Conservation (phyloP, 2,888 invertebrate genomes). For the Emesis castigata region DNA sequence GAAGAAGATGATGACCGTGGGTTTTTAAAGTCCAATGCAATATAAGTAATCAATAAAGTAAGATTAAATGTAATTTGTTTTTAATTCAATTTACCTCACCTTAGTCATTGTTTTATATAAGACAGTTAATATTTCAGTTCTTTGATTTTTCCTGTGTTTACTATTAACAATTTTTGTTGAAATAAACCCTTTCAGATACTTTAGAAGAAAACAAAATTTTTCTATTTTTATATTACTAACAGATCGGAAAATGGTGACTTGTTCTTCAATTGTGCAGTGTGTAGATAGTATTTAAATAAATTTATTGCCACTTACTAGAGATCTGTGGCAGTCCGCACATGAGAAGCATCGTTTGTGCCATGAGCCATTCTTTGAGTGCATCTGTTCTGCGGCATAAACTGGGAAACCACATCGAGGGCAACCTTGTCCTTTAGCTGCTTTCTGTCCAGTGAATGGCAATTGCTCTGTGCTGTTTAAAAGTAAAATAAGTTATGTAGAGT, state of each 20-base stretch:
- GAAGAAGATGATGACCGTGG: constrained; percentile 86
- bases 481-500: too few relatives aligned
- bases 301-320: constrained; percentile 86
- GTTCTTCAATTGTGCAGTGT: neutral
- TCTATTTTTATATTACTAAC: too few relatives aligned
- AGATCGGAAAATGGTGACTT: neutral
- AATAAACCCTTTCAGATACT: too few relatives aligned
- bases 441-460: constrained; percentile 92
- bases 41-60: constrained; percentile 73
- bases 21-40: constrained; percentile 89
- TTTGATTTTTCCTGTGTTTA: too few relatives aligned
- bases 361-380: constrained; percentile 97
- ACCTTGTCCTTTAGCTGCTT: constrained; percentile 93
- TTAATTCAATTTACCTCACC: neutral
- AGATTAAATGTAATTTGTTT: neutral
- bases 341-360: constrained; percentile 98
- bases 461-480: constrained; percentile 89
- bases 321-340: constrained; percentile 96
- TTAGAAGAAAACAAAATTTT: too few relatives aligned
- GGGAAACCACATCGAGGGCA: constrained; percentile 96
- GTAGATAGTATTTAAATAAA: neutral
- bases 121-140: too few relatives aligned
- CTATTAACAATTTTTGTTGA: too few relatives aligned
- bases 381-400: constrained; percentile 98
- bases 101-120: too few relatives aligned